These are phyloP conservation scores for Cryptomyrus ogoouensis DNA, from an alignment of 2,113 vertebrate species.

Conservation along the genomic window DNA sequence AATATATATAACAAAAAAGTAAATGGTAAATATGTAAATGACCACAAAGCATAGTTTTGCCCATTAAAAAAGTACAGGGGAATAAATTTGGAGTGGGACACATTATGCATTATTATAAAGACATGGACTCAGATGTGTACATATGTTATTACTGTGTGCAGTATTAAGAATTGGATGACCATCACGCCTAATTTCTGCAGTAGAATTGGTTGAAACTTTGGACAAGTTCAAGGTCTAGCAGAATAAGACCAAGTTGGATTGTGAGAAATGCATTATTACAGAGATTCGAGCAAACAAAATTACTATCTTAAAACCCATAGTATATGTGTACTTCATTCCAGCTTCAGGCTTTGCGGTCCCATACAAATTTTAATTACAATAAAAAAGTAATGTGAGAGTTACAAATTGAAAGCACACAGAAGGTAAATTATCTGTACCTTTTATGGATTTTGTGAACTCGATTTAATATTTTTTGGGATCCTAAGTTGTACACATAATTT, in stretches of 20 bases:
- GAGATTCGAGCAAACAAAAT: not conserved
- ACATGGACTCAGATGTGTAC: too few relatives aligned
- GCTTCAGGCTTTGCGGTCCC: not conserved
- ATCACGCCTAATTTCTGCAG: too few relatives aligned
- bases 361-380: too few relatives aligned
- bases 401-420: not conserved
- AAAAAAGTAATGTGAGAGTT: too few relatives aligned
- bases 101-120: too few relatives aligned
- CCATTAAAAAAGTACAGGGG: too few relatives aligned
- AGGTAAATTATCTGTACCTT: not conserved
- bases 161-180: too few relatives aligned
- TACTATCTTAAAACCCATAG: not conserved
- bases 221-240: not conserved
- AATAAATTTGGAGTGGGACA: too few relatives aligned
- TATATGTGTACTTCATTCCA: not conserved
- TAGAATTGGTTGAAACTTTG: not conserved
- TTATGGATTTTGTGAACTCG: not conserved
- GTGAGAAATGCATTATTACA: not conserved
- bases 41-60: too few relatives aligned
- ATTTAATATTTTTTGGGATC: not conserved
- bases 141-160: too few relatives aligned
- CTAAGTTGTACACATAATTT: not conserved
- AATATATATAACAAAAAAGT: not conserved
- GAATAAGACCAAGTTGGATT: not conserved
- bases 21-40: too few relatives aligned